A percentile compares a stretch with the other conserved stretches of the same genome.
Conservation (phyloP, 2,113 vertebrate species). For the Pomatorhinus ruficollis region DNA sequence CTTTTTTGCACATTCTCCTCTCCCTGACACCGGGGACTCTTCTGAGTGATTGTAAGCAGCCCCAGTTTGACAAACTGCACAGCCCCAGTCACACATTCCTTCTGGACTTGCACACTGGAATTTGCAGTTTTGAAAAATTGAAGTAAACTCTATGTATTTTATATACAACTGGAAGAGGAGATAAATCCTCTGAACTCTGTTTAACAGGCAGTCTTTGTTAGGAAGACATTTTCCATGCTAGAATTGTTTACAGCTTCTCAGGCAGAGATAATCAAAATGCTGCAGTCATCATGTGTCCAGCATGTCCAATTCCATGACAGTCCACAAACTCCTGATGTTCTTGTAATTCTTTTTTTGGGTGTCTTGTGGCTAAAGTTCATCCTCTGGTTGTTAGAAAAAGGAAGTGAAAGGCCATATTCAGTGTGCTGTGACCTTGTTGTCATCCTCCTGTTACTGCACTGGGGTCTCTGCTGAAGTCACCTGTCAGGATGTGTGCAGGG, state of each 20-base stretch:
- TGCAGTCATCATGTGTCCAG: background rate
- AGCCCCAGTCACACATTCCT: conserved; percentile 53
- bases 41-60: conserved; percentile 26
- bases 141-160: conserved; percentile 36
- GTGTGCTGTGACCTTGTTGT: background rate
- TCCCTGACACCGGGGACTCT: background rate
- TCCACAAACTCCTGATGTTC: background rate
- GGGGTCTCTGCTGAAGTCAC: background rate
- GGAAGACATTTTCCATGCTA: conserved; percentile 28
- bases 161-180: background rate
- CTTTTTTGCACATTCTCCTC: conserved; percentile 1
- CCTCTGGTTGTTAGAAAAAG: background rate
- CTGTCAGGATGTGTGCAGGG: background rate
- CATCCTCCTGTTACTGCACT: background rate
- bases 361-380: background rate
- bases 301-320: rapidly evolving
- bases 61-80: background rate
- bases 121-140: conserved; percentile 16
- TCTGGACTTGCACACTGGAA: conserved; percentile 4
- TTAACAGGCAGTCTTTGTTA: background rate
- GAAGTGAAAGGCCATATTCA: background rate
- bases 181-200: background rate
- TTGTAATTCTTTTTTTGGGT: background rate
- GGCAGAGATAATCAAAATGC: background rate
- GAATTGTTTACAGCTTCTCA: conserved; percentile 6